Evolutionary conservation across 2,797 vertebrate genomes (phyloP), one percentile per base, ranked within the genome.

Genomic region (Urosaurus nigricauda): DNA sequence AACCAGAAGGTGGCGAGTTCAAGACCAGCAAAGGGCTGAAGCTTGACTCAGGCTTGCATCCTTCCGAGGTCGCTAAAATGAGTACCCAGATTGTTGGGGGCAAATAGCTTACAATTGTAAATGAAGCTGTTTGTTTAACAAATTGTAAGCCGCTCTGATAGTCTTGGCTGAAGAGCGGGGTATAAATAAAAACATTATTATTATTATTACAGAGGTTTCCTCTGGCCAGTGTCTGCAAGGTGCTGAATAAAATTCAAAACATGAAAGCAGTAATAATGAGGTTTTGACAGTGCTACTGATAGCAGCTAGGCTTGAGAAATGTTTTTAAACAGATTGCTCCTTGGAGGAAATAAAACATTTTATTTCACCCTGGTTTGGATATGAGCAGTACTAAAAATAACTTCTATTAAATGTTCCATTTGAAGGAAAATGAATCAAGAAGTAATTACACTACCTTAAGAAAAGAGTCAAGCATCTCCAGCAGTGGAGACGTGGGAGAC

Each of bases 311-410:
- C 65, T 84, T 84, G 65, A 87, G 65, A 84, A 89, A 80, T 73
- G 83, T 80, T 84, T 90, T 84, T 65, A 65, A 84, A 87, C 43
- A 84, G 65, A 84, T 87, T 79, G 75, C 14, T 40, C 86, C 75
- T 81, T 74, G 60, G 35, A 75, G 77, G 78, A 77, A 87, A 87
- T 87, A 56, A 87, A 88, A 35, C 70, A 60, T 90, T 90, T 87
- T 81, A 26, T 80, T 74, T 74, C 47, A 63, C 85, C 65, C 65
- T 68, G 43, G 24, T 14, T 58, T 74, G 43, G 29, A 85, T 79
- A 68, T 13, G 8, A 84, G 86, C 70, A 74, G 53, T 43, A 60
- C 73, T 84, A 87, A 89, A 91, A 91, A 91, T 89, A 78, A 87
- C 12, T 85, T 85, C 53, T 60, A 73, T 85, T 87, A 89, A 85